These are phyloP conservation scores for Hypomesus transpacificus DNA, from an alignment of 2,113 vertebrate species.

Conservation along the genomic window DNA sequence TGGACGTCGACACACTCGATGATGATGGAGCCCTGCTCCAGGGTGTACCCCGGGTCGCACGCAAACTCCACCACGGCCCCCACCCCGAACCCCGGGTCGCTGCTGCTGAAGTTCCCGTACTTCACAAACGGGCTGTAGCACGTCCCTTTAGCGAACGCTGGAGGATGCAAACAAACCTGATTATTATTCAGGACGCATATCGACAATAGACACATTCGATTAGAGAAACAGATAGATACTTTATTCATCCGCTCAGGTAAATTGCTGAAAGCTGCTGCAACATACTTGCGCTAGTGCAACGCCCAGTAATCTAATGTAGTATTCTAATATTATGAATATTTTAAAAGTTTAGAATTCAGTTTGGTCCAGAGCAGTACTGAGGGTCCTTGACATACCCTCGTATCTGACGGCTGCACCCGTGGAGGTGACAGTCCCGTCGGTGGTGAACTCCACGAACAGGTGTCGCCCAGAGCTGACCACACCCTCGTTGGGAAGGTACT, in stretches of 20 bases:
- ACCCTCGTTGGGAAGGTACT: conserved; percentile 95
- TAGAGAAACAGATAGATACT: not conserved
- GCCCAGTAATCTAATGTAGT: too few species aligned
- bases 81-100: conserved; percentile 76
- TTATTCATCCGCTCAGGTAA: too few species aligned
- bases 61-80: conserved; percentile 92
- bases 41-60: conserved; percentile 89
- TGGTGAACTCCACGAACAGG: conserved; percentile 92
- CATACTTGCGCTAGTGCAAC: too few species aligned
- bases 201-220: not conserved
- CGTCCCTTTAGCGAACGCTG: conserved; percentile 88
- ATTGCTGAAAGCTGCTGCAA: too few species aligned
- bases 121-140: conserved; percentile 97
- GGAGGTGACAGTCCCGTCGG: conserved; percentile 84
- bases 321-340: too few species aligned
- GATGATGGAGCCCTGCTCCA: conserved; percentile 95
- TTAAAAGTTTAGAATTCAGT: not conserved
- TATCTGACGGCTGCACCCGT: conserved; percentile 89
- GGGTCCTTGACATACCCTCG: conserved; percentile 73
- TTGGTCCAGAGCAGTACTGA: not conserved
- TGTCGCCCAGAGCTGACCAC: conserved; percentile 81
- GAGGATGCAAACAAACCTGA: conserved; percentile 18
- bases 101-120: conserved; percentile 95
- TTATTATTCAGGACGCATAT: not conserved
- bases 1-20: conserved; percentile 87